These are phyloP conservation scores for Cranoglanis bouderius DNA, from an alignment of 2,113 vertebrate genomes.

Conservation along the genomic window DNA sequence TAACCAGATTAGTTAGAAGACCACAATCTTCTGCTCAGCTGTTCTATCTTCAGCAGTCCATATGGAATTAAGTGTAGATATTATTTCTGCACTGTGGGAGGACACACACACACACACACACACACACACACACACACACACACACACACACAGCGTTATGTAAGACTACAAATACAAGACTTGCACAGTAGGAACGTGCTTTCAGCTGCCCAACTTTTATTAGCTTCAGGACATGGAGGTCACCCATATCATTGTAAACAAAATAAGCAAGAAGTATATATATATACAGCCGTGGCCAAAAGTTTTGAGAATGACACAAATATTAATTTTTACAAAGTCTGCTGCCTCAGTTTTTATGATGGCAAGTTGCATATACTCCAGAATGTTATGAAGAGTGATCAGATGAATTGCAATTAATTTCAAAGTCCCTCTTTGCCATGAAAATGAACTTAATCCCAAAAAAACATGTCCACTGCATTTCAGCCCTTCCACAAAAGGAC, in stretches of 20 bases:
- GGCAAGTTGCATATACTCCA: too few species aligned
- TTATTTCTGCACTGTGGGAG: constrained; percentile 31
- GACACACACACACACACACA: constrained; percentile 7
- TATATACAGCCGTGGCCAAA: too few species aligned
- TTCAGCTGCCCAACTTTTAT: constrained; percentile 16
- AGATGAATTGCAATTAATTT: too few species aligned
- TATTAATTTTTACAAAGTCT: too few species aligned
- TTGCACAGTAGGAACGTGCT: constrained; percentile 7
- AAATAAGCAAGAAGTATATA: neutral
- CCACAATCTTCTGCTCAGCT: constrained; percentile 27
- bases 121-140: neutral
- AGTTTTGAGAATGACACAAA: too few species aligned
- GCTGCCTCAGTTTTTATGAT: too few species aligned
- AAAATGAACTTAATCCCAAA: too few species aligned
- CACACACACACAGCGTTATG: constrained; percentile 10
- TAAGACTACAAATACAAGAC: constrained; percentile 4
- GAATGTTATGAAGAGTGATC: too few species aligned
- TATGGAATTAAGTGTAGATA: constrained; percentile 32
- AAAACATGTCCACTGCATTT: too few species aligned
- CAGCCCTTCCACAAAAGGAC: too few species aligned
- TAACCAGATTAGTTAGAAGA: neutral
- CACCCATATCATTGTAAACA: neutral
- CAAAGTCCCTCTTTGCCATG: too few species aligned
- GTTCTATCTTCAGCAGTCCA: constrained; percentile 36
- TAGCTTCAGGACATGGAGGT: neutral